Evolutionary conservation across 2,888 invertebrate genomes (phyloP).

Genomic region (Aradus depressus): DNA sequence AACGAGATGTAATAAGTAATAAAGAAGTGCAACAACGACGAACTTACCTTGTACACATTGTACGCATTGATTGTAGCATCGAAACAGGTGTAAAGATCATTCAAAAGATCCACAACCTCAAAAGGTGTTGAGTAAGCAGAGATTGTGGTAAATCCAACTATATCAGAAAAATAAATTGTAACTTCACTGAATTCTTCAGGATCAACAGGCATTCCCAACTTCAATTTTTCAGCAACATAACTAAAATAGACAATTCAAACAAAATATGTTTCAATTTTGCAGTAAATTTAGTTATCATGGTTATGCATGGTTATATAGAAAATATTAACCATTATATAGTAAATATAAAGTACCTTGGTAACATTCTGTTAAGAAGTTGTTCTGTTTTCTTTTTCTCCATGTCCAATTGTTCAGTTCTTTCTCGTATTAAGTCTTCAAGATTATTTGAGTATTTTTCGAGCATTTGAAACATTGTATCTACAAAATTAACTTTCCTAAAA

Average conservation of each 20-base stretch:
- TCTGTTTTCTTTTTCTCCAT: constrained; percentile 94
- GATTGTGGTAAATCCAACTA: constrained; percentile 86
- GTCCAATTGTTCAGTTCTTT: constrained; percentile 83
- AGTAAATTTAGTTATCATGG: background rate
- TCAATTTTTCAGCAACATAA: constrained; percentile 82
- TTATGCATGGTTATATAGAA: background rate
- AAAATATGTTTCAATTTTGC: background rate
- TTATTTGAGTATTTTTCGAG: constrained; percentile 93
- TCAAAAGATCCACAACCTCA: constrained; percentile 81
- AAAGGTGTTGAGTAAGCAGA: constrained; percentile 86
- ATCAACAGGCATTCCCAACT: constrained; percentile 80
- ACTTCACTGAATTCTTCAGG: constrained; percentile 87
- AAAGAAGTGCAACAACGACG: no score
- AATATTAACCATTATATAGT: background rate
- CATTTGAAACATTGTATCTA: constrained; percentile 96
- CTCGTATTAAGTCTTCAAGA: constrained; percentile 82
- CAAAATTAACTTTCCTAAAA: constrained; percentile 80
- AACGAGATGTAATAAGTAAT: background rate
- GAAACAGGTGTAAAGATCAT: constrained; percentile 87
- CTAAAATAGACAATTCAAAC: constrained; percentile 39
- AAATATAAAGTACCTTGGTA: constrained; percentile 53
- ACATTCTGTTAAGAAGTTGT: constrained; percentile 77
- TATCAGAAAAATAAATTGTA: constrained; percentile 90
- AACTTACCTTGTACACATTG: constrained; percentile 68
- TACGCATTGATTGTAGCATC: constrained; percentile 88